A percentile compares a stretch with the other conserved stretches of the same genome.
Conservation (phyloP, 2,888 invertebrate genomes). For the Hemithea aestivaria region DNA sequence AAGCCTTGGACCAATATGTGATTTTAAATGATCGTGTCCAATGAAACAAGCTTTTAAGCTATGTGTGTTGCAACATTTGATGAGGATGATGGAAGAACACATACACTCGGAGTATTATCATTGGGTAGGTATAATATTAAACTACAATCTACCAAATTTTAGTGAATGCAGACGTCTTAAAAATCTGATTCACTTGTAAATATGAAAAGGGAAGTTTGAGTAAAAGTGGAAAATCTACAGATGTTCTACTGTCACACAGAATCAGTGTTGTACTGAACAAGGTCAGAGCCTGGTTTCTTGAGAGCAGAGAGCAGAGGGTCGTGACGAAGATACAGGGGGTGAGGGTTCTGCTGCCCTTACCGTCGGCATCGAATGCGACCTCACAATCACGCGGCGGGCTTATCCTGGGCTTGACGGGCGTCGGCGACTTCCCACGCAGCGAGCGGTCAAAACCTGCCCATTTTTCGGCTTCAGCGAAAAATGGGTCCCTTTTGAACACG, state of each 20-base stretch:
- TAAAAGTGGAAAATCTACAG: slow-evolving; percentile 36
- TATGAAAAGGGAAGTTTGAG: slow-evolving; percentile 26
- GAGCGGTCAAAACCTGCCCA: slow-evolving; percentile 79
- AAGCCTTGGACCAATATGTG: too few relatives aligned
- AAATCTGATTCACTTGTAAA: slow-evolving; percentile 52
- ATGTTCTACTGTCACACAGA: slow-evolving; percentile 34
- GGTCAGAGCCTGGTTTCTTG: slow-evolving; percentile 19
- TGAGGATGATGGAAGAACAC: slow-evolving; percentile 60
- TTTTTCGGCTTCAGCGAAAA: slow-evolving; percentile 75
- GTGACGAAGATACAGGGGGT: slow-evolving; percentile 65
- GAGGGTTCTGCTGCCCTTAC: slow-evolving; percentile 78
- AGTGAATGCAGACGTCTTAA: slow-evolving; percentile 60
- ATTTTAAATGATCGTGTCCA: too few relatives aligned
- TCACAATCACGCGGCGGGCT: slow-evolving; percentile 84
- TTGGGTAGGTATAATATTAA: slow-evolving; percentile 28
- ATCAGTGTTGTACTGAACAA: slow-evolving; percentile 23
- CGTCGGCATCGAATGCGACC: slow-evolving; percentile 86
- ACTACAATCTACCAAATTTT: slow-evolving; percentile 28
- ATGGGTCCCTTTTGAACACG: slow-evolving; percentile 71
- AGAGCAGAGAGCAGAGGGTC: slow-evolving; percentile 42
- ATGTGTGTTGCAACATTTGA: slow-evolving; percentile 14
- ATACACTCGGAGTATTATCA: slow-evolving; percentile 53
- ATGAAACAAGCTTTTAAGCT: slow-evolving; percentile 28
- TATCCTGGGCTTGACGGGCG: slow-evolving; percentile 85
- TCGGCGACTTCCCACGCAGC: slow-evolving; percentile 81